Base-by-base conservation (phyloP, 2,888 invertebrate genomes). In the Lochmaea capreae region DNA sequence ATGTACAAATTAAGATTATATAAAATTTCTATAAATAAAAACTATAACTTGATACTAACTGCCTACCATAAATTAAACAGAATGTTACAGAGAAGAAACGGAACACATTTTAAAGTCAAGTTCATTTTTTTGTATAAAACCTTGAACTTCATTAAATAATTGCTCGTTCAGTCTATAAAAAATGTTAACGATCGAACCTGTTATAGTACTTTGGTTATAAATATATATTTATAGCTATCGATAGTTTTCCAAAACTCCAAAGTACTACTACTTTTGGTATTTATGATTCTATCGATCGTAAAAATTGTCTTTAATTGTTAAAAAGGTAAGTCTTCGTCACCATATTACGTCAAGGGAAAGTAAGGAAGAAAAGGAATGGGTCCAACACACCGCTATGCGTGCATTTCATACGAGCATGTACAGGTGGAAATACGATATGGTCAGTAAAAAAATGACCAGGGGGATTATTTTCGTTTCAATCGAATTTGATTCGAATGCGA, bases 41-140 rank as follows among this genome's bases (percentile, higher is more conserved):
- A 16, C 52, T 16, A 14, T 46, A 46, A 14, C 12, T 46, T 14
- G 14, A 46, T 46, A 3, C 5, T 46, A 46, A 14, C 46, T 46
- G 46, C 12, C 16, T 52, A 16, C 9, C 52, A 52, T 52, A 52
- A 52, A 52, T 16, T 52, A 52, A 52, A 16, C 16, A 58, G 1
- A 33, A 26, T 26, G 26, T 58, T 9, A 33, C 26, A 58, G 22
- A 58, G 33, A 33, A 58, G 26, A 26, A 58, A 58, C 58, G 58
- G 26, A 26, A 58, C 58, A 58, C 26, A 58, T 26, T 58, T 58
- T 58, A 58, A 58, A 58, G 58, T 58, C 58, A 58, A 58, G 58
- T 58, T 58, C 58, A 58, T 9, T 16, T 58, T 58, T 58, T 58
- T 58, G 33, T 58, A 33, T 12, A 22, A 11, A 26, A 33, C 58